A percentile compares a stretch with the other conserved stretches of the same genome.
Evolutionary conservation across 2,113 vertebrate genomes (phyloP).

Genomic region (Mystacornis crossleyi): DNA sequence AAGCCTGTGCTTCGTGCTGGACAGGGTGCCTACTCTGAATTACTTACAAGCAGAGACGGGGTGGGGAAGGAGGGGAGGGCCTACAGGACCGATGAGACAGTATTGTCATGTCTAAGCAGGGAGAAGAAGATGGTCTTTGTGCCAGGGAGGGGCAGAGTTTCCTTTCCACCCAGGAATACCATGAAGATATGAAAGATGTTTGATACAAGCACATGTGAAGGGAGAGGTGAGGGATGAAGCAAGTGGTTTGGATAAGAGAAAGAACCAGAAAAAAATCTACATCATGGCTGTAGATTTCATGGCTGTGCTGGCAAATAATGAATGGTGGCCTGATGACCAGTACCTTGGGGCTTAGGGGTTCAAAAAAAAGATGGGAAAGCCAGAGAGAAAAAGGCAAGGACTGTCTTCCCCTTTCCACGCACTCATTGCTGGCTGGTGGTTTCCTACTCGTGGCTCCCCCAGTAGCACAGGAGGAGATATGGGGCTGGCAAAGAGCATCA

Average conservation of each 20-base stretch:
- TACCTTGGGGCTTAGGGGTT: neutral
- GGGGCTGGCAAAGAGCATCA: neutral
- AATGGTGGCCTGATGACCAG: neutral
- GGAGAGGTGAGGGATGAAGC: neutral
- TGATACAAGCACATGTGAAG: neutral
- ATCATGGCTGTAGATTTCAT: neutral
- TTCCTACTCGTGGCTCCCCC: neutral
- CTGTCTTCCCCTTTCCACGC: neutral
- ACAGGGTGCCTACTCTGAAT: neutral
- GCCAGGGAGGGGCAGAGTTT: neutral
- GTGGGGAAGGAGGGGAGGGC: neutral
- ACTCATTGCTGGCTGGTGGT: neutral
- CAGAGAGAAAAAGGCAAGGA: neutral
- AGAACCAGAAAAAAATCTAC: neutral
- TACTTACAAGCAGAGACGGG: neutral
- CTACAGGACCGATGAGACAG: neutral
- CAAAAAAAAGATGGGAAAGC: neutral
- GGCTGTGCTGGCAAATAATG: neutral
- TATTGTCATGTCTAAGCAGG: neutral
- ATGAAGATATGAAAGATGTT: neutral
- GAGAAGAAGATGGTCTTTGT: neutral
- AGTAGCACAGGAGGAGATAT: neutral
- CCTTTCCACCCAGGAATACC: neutral
- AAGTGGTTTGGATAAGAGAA: neutral
- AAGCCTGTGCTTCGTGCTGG: neutral